Evolutionary conservation across 2,113 vertebrate genomes (phyloP).

Genomic region (Sclerurus mexicanus): DNA sequence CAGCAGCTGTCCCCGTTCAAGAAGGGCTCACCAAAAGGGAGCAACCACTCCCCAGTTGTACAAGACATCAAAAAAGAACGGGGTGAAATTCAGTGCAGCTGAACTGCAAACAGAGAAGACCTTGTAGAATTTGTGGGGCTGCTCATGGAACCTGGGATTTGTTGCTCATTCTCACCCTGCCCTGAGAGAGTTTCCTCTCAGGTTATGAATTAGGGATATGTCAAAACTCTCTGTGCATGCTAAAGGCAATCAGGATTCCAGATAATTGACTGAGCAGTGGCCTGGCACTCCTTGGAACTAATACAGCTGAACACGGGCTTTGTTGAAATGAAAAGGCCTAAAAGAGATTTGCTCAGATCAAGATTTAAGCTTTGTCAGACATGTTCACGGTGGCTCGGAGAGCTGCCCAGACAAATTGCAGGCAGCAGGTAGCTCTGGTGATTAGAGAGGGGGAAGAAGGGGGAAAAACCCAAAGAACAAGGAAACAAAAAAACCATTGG

Average conservation of each 20-base stretch:
- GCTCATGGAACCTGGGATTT: not conserved
- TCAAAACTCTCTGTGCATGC: not conserved
- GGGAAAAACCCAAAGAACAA: rapidly evolving
- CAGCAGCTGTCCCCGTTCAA: not conserved
- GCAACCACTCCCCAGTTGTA: not conserved
- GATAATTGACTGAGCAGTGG: not conserved
- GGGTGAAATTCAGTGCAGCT: not conserved
- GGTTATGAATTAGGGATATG: not conserved
- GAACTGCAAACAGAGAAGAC: not conserved
- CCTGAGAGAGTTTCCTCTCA: not conserved
- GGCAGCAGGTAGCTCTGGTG: not conserved
- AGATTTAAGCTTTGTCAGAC: slow-evolving; percentile 50
- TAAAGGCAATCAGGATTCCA: not conserved
- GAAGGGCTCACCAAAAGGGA: not conserved
- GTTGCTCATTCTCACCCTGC: not conserved
- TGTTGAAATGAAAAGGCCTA: slow-evolving; percentile 61
- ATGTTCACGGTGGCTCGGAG: not conserved
- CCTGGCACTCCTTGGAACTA: not conserved
- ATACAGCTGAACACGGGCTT: not conserved
- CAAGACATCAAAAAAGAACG: not conserved
- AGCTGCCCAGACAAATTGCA: slow-evolving; percentile 1
- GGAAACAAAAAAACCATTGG: not conserved
- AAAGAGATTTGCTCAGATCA: slow-evolving; percentile 52
- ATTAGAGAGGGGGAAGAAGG: not conserved
- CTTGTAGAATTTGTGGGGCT: not conserved